Conservation (phyloP, 2,888 invertebrate genomes). For the Sylvicola cinctus region DNA sequence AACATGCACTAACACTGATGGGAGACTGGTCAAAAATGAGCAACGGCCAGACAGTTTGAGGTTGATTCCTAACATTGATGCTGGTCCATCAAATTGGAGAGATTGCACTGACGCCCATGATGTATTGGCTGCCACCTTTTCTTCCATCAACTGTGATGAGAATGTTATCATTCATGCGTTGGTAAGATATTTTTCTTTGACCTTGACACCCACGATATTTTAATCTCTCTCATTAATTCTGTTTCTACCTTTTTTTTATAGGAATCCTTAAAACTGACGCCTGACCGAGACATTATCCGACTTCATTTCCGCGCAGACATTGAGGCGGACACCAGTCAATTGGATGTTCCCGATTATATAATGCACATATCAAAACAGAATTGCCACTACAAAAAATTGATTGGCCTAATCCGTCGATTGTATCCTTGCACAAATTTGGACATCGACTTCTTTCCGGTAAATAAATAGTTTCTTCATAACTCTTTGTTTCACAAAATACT, state of each 20-base stretch:
- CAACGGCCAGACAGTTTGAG: too few species aligned
- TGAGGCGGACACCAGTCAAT: constrained; percentile 7
- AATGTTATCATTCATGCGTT: constrained; percentile 21
- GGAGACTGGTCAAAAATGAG: too few species aligned
- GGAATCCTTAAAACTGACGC: constrained; percentile 20
- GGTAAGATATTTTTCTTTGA: constrained; percentile 10
- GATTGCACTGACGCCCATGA: neutral
- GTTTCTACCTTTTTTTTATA: constrained; percentile 7
- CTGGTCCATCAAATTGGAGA: too few species aligned
- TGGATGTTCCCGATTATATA: constrained; percentile 12
- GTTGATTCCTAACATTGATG: too few species aligned
- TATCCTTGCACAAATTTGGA: too few species aligned
- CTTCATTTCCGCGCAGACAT: constrained; percentile 6
- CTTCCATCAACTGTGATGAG: constrained; percentile 18
- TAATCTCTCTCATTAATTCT: neutral
- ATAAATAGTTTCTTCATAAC: too few species aligned
- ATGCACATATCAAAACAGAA: constrained; percentile 19
- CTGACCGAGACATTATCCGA: constrained; percentile 16
- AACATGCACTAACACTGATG: too few species aligned
- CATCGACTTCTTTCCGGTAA: too few species aligned
- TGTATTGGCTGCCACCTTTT: constrained; percentile 12
- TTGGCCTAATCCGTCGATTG: too few species aligned
- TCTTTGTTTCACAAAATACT: too few species aligned
- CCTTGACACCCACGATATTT: too few species aligned
- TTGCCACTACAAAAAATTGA: constrained; percentile 21